Evolutionary conservation across 2,797 vertebrate species (phyloP).

Genomic region (Microctenopoma lineatum): DNA sequence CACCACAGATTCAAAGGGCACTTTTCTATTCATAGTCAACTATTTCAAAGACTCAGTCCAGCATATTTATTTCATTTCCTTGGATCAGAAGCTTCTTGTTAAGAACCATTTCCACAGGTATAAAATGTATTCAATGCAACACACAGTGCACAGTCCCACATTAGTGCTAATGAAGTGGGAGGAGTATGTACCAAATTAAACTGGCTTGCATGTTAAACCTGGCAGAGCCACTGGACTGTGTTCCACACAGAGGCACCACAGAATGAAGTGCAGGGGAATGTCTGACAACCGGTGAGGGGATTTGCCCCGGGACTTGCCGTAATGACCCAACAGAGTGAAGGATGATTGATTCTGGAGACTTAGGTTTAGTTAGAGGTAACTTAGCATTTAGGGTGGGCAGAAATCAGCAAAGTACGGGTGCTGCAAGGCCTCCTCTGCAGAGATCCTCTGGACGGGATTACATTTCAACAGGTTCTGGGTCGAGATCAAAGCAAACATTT

Average conservation of each 20-base stretch:
- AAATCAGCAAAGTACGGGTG: conserved; percentile 91
- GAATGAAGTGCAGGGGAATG: conserved; percentile 53
- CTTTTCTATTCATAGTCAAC: not conserved
- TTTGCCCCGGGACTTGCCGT: conserved; percentile 57
- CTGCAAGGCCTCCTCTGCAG: conserved; percentile 91
- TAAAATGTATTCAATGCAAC: conserved; percentile 43
- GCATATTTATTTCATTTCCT: conserved; percentile 15
- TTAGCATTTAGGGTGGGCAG: conserved; percentile 82
- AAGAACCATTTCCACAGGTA: conserved; percentile 13
- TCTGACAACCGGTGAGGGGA: conserved; percentile 47
- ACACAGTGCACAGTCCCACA: conserved; percentile 8
- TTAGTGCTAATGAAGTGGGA: conserved; percentile 36
- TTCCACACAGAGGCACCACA: conserved; percentile 71
- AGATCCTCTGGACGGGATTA: conserved; percentile 92
- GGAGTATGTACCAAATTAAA: conserved; percentile 45
- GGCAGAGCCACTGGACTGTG: conserved; percentile 51
- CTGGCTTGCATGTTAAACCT: conserved; percentile 49
- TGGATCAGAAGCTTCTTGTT: conserved; percentile 21
- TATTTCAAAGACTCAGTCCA: conserved; percentile 20
- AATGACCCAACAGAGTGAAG: conserved; percentile 61
- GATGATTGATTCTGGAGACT: conserved; percentile 64
- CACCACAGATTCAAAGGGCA: conserved; percentile 22
- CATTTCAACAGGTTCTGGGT: conserved; percentile 93
- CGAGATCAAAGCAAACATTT: conserved; percentile 39
- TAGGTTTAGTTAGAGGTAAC: conserved; percentile 31